phyloP scores from a whole-genome alignment of 2,888 invertebrate genomes.

The Morpho deidamia region DNA sequence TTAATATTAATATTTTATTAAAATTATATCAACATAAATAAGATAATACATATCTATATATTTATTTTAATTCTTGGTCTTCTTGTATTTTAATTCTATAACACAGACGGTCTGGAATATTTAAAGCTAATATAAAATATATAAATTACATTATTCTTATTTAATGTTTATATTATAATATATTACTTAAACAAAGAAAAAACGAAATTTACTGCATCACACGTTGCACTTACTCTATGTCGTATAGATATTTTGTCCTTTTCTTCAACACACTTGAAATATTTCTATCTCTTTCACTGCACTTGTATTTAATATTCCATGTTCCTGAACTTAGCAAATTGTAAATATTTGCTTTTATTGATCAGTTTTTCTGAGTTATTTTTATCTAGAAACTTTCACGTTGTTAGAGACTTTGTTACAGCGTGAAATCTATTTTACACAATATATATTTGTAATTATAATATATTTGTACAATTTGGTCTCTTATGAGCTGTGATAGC shows the following conservation, averaged over 20 bases:
- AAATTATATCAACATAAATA: too few relatives aligned
- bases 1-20: too few relatives aligned
- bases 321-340: conserved; percentile 32
- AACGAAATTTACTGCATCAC: not conserved
- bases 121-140: too few relatives aligned
- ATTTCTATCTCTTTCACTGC: conserved; percentile 25
- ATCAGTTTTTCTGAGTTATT: conserved; percentile 18
- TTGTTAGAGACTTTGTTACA: conserved; percentile 8
- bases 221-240: conserved; percentile 25
- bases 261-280: conserved; percentile 12
- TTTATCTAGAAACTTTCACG: conserved; percentile 13
- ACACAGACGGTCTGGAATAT: too few relatives aligned
- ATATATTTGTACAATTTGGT: not conserved
- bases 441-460: too few relatives aligned
- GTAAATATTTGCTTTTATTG: conserved; percentile 29
- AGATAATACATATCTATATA: too few relatives aligned
- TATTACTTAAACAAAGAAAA: not conserved
- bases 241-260: conserved; percentile 28
- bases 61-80: too few relatives aligned
- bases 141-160: too few relatives aligned
- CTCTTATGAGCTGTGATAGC: too few relatives aligned
- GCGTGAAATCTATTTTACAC: conserved; percentile 3
- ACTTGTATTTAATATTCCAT: conserved; percentile 33
- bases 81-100: too few relatives aligned
- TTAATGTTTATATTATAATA: too few relatives aligned